Evolutionary conservation across 2,113 vertebrate species (phyloP).

Genomic region (Okapia johnstoni): DNA sequence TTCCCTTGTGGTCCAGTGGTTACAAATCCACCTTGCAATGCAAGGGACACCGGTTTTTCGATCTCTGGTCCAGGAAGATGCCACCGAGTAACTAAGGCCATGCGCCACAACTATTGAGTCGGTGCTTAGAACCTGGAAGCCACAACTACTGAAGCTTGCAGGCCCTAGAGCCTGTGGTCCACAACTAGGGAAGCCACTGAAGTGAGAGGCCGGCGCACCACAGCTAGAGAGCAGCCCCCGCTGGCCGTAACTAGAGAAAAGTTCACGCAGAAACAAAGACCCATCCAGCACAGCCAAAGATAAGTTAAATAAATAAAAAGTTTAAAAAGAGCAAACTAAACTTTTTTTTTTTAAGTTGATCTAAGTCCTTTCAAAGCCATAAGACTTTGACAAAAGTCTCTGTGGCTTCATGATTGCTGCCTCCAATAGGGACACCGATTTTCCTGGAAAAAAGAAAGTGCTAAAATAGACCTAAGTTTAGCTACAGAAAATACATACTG

Average conservation of each 20-base stretch:
- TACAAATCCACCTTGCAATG: neutral
- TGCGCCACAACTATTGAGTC: neutral
- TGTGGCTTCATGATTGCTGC: neutral
- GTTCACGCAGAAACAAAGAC: neutral
- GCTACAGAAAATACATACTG: neutral
- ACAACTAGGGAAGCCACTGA: neutral
- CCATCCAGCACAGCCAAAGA: neutral
- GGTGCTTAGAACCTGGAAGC: neutral
- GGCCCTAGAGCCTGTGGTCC: neutral
- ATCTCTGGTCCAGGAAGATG: neutral
- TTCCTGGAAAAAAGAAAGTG: neutral
- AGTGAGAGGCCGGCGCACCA: fast-evolving
- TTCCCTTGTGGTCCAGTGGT: neutral
- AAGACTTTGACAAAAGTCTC: neutral
- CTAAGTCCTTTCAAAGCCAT: neutral
- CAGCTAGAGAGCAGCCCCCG: neutral
- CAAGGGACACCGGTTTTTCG: neutral
- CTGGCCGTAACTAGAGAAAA: neutral
- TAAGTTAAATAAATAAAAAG: neutral
- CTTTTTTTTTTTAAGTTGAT: neutral
- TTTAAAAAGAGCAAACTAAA: neutral
- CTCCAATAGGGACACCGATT: neutral
- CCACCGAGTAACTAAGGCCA: neutral
- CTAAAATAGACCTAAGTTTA: neutral
- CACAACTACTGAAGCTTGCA: neutral